Evolutionary conservation across 2,797 vertebrate species (phyloP).

Genomic region (Bucorvus abyssinicus): DNA sequence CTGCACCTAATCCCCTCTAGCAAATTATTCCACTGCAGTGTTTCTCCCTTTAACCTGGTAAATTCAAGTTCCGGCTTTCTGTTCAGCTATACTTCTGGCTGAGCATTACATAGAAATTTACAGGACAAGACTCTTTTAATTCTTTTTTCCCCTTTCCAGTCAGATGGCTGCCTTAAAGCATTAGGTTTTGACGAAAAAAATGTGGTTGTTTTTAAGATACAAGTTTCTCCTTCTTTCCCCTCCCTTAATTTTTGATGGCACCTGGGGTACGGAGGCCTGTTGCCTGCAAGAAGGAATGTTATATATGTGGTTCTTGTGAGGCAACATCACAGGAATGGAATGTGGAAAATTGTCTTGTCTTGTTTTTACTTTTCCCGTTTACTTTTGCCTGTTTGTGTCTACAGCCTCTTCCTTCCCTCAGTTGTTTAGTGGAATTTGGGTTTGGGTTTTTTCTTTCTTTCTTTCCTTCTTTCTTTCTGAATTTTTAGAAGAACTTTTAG

Average conservation of each 20-base stretch:
- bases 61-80: constrained; percentile 7
- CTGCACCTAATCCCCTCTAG: constrained; percentile 17
- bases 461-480: background rate
- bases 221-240: background rate
- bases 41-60: background rate
- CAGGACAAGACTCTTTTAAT: background rate
- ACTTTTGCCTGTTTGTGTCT: background rate
- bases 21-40: constrained; percentile 8
- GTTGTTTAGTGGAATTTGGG: background rate
- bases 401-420: background rate
- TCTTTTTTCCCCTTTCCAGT: background rate
- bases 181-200: constrained; percentile 44
- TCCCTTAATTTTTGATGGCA: constrained; percentile 53
- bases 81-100: constrained; percentile 23
- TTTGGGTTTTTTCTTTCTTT: background rate
- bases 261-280: constrained; percentile 30
- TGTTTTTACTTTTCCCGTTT: constrained; percentile 25
- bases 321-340: constrained; percentile 29
- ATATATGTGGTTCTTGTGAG: constrained; percentile 20
- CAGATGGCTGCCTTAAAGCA: constrained; percentile 38
- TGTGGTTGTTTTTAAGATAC: constrained; percentile 13
- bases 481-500: background rate
- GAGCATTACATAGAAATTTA: background rate
- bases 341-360: constrained; percentile 49
- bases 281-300: constrained; percentile 52